phyloP scores from a whole-genome alignment of 2,113 vertebrate species.

The Rhagologus leucostigma region DNA sequence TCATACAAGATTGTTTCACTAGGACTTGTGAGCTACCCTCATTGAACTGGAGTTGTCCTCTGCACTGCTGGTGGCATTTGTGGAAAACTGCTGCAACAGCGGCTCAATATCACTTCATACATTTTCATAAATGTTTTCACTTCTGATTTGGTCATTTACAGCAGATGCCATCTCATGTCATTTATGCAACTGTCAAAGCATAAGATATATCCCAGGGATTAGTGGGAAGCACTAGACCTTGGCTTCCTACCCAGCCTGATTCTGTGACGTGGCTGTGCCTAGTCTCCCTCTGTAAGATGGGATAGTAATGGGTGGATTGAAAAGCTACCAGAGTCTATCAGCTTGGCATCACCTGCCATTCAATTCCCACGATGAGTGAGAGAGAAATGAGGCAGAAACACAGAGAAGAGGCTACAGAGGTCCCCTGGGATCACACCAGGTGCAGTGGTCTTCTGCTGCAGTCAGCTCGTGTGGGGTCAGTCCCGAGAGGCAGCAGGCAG shows the following conservation, averaged over 20 bases:
- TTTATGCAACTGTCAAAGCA: neutral
- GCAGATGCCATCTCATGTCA: neutral
- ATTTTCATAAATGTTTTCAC: neutral
- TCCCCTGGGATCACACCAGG: neutral
- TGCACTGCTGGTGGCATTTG: neutral
- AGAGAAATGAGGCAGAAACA: neutral
- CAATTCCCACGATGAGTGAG: neutral
- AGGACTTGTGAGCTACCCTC: neutral
- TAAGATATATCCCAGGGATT: accelerated
- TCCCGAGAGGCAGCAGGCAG: neutral
- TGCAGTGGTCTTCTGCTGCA: neutral
- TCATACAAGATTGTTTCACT: neutral
- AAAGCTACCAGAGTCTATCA: neutral
- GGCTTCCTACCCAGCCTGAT: neutral
- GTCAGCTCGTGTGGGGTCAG: accelerated
- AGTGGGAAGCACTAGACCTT: neutral
- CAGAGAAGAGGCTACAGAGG: neutral
- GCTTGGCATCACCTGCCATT: neutral
- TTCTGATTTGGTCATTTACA: neutral
- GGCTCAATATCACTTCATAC: neutral
- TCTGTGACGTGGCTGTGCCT: neutral
- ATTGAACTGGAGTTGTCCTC: neutral
- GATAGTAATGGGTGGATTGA: neutral
- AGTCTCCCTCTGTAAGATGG: neutral
- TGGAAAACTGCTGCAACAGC: neutral